Evolutionary conservation across 2,888 invertebrate genomes (phyloP), one percentile per base, ranked within the genome.

Genomic region (Tineola bisselliella): DNA sequence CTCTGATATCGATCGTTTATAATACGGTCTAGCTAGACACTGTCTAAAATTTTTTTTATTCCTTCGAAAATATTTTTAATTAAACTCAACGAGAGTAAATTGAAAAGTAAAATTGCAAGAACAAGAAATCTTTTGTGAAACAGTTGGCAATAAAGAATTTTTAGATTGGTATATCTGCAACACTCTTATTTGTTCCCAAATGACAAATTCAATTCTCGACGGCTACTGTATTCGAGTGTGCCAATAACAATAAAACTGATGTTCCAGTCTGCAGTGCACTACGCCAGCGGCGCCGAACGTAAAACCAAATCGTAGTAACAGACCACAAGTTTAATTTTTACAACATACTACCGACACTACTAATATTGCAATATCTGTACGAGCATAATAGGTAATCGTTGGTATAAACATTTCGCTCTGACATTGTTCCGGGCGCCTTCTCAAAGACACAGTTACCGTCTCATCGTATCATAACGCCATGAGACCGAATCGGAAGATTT

Each of bases 401-500:
- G 19, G 11, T 18, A 10, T 25, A 25, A 12, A 54, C 1, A 54
- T 25, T 12, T 25, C 33, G 56, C n/a, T 56, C 56, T 25, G 19
- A 25, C 30, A 25, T 56, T 56, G 30, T 56, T 30, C 56, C 56
- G 18, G 19, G 19, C 56, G 58, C 33, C 33, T 58, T 62, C 60
- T 44, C 13, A 44, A 58, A 48, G 61, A 61, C 54, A 25, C 25
- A 25, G 54, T 54, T 54, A 5, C 17, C 54, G 12, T 19, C 25
- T 13, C 48, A 48, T 48, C 56, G 19, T 67, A 62, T 68, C 63
- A 65, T 66, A 68, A 68, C 69, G 67, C 66, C 66, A 61, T 65
- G 64, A 68, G 68, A 75, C 70, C 71, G 69, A 73, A 74, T 44
- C 68, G 64, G 70, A 72, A 72, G 71, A 79, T 75, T 73, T 68